Evolutionary conservation across 2,797 vertebrate genomes (phyloP).

Genomic region (Typhlichthys eigenmanni): DNA sequence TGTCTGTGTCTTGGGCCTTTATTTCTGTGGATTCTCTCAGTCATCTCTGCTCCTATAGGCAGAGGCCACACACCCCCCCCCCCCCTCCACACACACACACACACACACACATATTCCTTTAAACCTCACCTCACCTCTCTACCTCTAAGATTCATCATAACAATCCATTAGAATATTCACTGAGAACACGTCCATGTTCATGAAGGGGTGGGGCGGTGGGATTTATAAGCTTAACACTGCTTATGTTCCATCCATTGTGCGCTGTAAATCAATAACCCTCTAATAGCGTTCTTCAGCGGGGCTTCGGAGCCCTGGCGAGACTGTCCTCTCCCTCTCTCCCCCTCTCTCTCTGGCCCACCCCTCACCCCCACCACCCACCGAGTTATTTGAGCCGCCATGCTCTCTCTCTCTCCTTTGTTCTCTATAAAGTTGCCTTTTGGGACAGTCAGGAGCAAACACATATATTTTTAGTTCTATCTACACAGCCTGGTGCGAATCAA

Average conservation of each 20-base stretch:
- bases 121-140: constrained; percentile 17
- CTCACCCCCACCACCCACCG: background rate
- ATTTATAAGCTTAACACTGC: constrained; percentile 78
- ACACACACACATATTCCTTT: constrained; percentile 7
- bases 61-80: constrained; percentile 1
- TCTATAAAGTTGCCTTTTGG: constrained; percentile 71
- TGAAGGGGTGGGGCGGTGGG: constrained; percentile 64
- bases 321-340: constrained; percentile 48
- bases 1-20: constrained; percentile 58
- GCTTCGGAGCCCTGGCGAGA: constrained; percentile 58
- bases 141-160: constrained; percentile 49
- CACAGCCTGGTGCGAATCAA: constrained; percentile 74
- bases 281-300: constrained; percentile 71
- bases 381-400: constrained; percentile 60
- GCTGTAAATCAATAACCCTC: constrained; percentile 79
- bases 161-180: constrained; percentile 77
- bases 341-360: background rate
- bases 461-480: constrained; percentile 79
- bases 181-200: constrained; percentile 73
- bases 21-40: constrained; percentile 46
- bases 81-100: constrained; percentile 8
- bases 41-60: constrained; percentile 18
- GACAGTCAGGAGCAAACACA: constrained; percentile 72
- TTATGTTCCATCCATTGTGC: constrained; percentile 74
- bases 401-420: constrained; percentile 70